Percentiles rank a stretch among this genome's conserved stretches.
These are phyloP conservation scores for Pemphigus obesinymphae DNA, from an alignment of 1,140 invertebrate genomes.

Conservation along the genomic window DNA sequence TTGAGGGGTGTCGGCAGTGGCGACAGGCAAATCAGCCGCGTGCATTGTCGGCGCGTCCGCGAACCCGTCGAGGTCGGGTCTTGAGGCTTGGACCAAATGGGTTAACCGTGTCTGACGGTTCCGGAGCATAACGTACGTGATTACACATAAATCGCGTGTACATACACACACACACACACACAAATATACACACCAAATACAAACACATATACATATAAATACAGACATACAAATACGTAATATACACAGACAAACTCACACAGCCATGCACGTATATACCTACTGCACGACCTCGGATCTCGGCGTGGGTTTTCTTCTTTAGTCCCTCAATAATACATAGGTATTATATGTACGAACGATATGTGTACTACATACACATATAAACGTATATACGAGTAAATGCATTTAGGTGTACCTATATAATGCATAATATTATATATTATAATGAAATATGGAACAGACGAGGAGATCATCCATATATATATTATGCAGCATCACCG, in stretches of 20 bases:
- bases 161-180: not conserved
- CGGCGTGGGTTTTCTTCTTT: not conserved
- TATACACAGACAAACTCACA: not conserved
- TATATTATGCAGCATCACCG: too few relatives aligned
- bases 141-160: not conserved
- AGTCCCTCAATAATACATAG: not conserved
- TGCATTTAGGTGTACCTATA: too few relatives aligned
- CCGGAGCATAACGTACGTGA: conserved; percentile 16
- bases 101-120: conserved; percentile 25
- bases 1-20: not conserved
- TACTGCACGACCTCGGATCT: not conserved
- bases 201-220: not conserved
- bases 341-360: too few relatives aligned
- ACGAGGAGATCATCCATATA: too few relatives aligned
- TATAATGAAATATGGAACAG: too few relatives aligned
- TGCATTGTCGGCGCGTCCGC: not conserved
- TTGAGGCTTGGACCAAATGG: conserved; percentile 1
- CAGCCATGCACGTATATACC: not conserved
- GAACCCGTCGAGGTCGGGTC: not conserved
- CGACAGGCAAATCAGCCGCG: not conserved
- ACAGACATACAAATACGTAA: not conserved
- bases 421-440: too few relatives aligned
- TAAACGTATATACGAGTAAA: too few relatives aligned
- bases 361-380: too few relatives aligned
- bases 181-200: not conserved